Conservation (phyloP, 2,888 invertebrate species). For the Eupithecia inturbata region DNA sequence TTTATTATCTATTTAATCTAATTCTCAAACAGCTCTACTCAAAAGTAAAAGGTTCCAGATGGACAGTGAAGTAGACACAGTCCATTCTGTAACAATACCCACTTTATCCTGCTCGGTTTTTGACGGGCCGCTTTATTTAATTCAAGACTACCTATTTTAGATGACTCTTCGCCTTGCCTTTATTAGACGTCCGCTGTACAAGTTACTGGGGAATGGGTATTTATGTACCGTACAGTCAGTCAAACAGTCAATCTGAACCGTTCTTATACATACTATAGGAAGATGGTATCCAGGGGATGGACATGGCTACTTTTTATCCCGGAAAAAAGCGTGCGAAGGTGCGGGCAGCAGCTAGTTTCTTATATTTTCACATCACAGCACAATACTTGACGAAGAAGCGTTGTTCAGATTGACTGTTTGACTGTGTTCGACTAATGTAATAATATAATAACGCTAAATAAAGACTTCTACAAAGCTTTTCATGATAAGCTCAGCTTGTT, state of each 20-base stretch:
- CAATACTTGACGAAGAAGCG: too few species aligned
- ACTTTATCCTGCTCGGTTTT: constrained; percentile 7
- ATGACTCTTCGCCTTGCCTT: constrained; percentile 14
- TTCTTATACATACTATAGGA: too few species aligned
- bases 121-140: constrained; percentile 11
- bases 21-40: not conserved
- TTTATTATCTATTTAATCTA: too few species aligned
- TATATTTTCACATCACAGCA: too few species aligned
- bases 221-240: not conserved
- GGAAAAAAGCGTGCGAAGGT: too few species aligned
- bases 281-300: too few species aligned
- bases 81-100: not conserved
- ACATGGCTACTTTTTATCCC: too few species aligned
- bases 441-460: too few species aligned
- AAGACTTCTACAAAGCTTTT: not conserved
- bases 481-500: not conserved
- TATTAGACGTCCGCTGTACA: constrained; percentile 29
- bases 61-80: not conserved
- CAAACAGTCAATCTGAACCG: not conserved
- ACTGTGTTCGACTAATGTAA: too few species aligned
- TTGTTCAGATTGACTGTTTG: too few species aligned
- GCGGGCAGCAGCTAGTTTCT: too few species aligned
- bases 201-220: constrained; percentile 11
- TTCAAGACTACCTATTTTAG: constrained; percentile 1
- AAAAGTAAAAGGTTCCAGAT: not conserved